Percentiles rank a stretch among this genome's conserved stretches.
phyloP scores from a whole-genome alignment of 2,113 vertebrate genomes.

The Pseudopodoces humilis region DNA sequence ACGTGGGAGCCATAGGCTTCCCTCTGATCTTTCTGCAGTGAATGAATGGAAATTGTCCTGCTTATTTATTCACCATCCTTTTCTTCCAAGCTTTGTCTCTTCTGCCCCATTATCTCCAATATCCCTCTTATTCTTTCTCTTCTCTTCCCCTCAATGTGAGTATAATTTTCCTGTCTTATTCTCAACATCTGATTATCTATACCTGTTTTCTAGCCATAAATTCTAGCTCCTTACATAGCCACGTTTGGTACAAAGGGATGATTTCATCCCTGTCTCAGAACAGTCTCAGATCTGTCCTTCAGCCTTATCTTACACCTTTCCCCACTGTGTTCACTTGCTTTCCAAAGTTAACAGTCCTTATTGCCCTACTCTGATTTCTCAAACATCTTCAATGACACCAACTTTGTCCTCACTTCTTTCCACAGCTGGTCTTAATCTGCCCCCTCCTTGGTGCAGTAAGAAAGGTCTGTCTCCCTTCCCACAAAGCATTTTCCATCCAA shows the following conservation, averaged over 20 bases:
- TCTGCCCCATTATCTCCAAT: background rate
- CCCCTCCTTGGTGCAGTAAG: background rate
- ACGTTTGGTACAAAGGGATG: accelerated
- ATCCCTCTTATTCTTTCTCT: background rate
- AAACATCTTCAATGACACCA: background rate
- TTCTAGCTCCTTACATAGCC: background rate
- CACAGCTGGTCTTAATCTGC: background rate
- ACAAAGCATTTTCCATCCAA: background rate
- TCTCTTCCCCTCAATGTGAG: background rate
- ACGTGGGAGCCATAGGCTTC: background rate
- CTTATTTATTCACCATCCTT: background rate
- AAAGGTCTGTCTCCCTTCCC: background rate
- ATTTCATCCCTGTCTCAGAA: background rate
- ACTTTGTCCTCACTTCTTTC: background rate
- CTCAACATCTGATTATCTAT: background rate
- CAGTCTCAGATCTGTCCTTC: background rate
- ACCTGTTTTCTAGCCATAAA: background rate
- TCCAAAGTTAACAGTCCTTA: background rate
- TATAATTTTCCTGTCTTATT: background rate
- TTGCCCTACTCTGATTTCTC: background rate
- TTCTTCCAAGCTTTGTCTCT: background rate
- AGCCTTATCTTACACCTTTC: background rate
- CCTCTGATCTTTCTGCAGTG: background rate
- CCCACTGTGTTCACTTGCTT: background rate
- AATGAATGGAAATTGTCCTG: background rate